Evolutionary conservation across 1,140 invertebrate genomes (phyloP).

Genomic region (Drosophila biarmipes): DNA sequence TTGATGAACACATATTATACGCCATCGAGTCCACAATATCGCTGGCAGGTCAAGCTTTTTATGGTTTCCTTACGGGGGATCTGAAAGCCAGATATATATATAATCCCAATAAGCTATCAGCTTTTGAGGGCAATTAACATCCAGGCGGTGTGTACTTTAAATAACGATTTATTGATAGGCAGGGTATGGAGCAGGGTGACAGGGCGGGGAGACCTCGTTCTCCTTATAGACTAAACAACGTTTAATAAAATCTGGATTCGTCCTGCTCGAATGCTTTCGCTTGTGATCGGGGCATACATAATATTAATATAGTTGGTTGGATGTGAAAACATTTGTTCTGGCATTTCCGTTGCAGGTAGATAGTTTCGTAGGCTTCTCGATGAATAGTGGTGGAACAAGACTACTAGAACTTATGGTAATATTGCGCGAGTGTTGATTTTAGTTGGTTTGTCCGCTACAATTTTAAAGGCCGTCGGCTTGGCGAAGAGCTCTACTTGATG

Average conservation of each 20-base stretch:
- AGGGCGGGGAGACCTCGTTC: slow-evolving; percentile 30
- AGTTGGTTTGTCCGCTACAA: slow-evolving; percentile 42
- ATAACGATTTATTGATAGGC: slow-evolving; percentile 58
- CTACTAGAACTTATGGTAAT: slow-evolving; percentile 75
- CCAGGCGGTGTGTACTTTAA: slow-evolving; percentile 34
- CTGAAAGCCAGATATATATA: too few species aligned
- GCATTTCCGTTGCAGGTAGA: slow-evolving; percentile 58
- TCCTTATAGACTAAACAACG: slow-evolving; percentile 80
- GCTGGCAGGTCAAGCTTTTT: not conserved
- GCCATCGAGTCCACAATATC: not conserved
- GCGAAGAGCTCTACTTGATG: slow-evolving; percentile 64
- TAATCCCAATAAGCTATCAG: slow-evolving; percentile 13
- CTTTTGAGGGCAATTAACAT: slow-evolving; percentile 1
- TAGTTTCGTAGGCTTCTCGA: slow-evolving; percentile 48
- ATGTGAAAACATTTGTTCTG: slow-evolving; percentile 51
- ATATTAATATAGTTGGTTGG: slow-evolving; percentile 53
- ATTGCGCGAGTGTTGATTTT: slow-evolving; percentile 62
- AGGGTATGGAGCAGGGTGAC: slow-evolving; percentile 31
- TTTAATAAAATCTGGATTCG: slow-evolving; percentile 60
- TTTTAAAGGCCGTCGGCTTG: not conserved
- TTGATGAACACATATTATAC: not conserved
- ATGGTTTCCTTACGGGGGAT: not conserved
- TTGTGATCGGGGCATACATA: slow-evolving; percentile 11
- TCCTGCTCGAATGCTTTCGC: slow-evolving; percentile 36
- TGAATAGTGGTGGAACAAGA: slow-evolving; percentile 65